These are phyloP conservation scores for Carassius auratus DNA, from an alignment of 2,113 vertebrate species.

Conservation along the genomic window DNA sequence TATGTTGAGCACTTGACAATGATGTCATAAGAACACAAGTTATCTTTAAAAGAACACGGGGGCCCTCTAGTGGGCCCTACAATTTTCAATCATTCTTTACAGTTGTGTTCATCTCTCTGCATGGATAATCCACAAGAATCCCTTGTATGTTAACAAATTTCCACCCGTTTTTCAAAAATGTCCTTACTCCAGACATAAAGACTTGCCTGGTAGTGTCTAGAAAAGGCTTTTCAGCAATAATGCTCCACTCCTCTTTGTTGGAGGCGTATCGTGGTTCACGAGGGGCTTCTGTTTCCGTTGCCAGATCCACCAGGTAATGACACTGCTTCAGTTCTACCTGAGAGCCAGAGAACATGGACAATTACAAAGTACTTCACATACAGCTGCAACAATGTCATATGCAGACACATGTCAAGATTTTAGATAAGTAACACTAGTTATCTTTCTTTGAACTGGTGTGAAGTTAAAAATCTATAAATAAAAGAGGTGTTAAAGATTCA, in stretches of 20 bases:
- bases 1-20: not conserved
- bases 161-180: not conserved
- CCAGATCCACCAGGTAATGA: constrained; percentile 95
- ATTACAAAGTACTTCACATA: not conserved
- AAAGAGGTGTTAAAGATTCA: not conserved
- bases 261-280: constrained; percentile 88
- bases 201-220: constrained; percentile 88
- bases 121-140: not conserved
- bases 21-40: constrained; percentile 14
- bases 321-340: constrained; percentile 92
- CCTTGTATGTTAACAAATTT: not conserved
- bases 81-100: not conserved
- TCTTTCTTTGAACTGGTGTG: not conserved
- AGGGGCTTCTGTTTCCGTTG: constrained; percentile 75
- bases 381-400: not conserved
- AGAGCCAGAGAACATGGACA: constrained; percentile 23
- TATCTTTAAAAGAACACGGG: constrained; percentile 11
- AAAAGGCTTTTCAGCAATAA: constrained; percentile 90
- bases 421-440: not conserved
- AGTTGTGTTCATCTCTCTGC: not conserved
- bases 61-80: constrained; percentile 44
- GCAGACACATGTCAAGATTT: not conserved
- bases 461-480: not conserved
- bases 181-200: not conserved
- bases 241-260: constrained; percentile 88